Conservation (phyloP, 1,140 invertebrate species). For the Cyphomyrmex costatus region DNA sequence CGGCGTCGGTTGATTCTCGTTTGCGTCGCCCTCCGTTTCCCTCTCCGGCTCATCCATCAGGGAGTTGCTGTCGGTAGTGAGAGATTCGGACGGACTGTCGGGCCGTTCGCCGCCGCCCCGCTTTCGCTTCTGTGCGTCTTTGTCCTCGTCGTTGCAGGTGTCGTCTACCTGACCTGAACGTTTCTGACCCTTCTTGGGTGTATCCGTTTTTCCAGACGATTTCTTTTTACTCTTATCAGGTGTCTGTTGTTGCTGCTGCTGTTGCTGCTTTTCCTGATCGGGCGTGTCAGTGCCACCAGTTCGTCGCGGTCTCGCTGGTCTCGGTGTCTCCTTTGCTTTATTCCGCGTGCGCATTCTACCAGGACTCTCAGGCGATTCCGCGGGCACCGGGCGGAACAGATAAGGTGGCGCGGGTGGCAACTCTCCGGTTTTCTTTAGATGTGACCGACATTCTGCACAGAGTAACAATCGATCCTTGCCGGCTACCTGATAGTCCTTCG, state of each 20-base stretch:
- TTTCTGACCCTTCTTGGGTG: constrained; percentile 91
- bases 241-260: constrained; percentile 76
- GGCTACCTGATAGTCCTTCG: constrained; percentile 85
- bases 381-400: constrained; percentile 91
- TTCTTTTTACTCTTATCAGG: constrained; percentile 89
- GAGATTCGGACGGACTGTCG: constrained; percentile 92
- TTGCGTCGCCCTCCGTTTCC: constrained; percentile 84
- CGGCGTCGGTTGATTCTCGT: constrained; percentile 88
- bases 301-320: constrained; percentile 88
- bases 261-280: constrained; percentile 89
- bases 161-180: constrained; percentile 88
- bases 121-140: constrained; percentile 91
- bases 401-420: constrained; percentile 90
- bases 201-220: constrained; percentile 89
- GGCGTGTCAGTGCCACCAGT: constrained; percentile 92
- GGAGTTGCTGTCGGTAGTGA: constrained; percentile 93
- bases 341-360: constrained; percentile 96
- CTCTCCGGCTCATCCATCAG: constrained; percentile 92
- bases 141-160: constrained; percentile 87
- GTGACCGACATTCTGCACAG: constrained; percentile 93
- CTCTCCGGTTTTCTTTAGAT: constrained; percentile 95
- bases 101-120: constrained; percentile 87
- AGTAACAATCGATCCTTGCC: constrained; percentile 92
- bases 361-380: constrained; percentile 92
- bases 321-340: constrained; percentile 92